phyloP scores from a whole-genome alignment of 2,888 invertebrate genomes.

The Caenorhabditis wallacei region DNA sequence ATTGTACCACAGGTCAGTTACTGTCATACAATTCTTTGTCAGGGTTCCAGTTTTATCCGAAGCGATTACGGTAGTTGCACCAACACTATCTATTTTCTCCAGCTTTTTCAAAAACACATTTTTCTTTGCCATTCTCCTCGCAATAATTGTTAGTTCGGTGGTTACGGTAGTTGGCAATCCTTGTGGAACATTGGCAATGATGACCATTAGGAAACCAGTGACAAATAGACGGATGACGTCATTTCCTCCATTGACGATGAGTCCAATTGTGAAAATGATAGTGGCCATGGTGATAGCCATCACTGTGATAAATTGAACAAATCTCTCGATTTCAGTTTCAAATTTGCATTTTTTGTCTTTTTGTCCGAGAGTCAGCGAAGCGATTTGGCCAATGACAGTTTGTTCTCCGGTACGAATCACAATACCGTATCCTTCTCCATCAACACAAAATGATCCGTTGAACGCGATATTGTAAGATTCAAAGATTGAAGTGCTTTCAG shows the following conservation, averaged over 20 bases:
- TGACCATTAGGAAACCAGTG: constrained; percentile 76
- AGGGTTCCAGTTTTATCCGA: constrained; percentile 74
- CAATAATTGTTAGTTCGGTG: constrained; percentile 74
- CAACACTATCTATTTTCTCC: constrained; percentile 73
- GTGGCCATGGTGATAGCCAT: constrained; percentile 76
- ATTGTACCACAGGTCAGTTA: constrained; percentile 75
- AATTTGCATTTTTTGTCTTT: constrained; percentile 70
- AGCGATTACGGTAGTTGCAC: constrained; percentile 71
- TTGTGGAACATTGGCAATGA: constrained; percentile 78
- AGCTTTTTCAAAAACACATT: constrained; percentile 75
- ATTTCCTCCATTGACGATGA: constrained; percentile 67
- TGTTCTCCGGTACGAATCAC: constrained; percentile 74
- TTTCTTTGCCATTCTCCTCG: constrained; percentile 72
- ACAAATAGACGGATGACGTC: constrained; percentile 75
- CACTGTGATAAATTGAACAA: constrained; percentile 75
- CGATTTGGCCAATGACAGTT: constrained; percentile 77
- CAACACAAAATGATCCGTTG: constrained; percentile 79
- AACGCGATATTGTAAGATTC: constrained; percentile 72
- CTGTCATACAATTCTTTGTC: constrained; percentile 75
- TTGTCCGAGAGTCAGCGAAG: constrained; percentile 71
- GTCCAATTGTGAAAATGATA: constrained; percentile 72
- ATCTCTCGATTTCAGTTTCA: constrained; percentile 75
- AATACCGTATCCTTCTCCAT: constrained; percentile 78
- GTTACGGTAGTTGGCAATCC: constrained; percentile 73
- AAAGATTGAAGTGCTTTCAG: constrained; percentile 63